Base-by-base conservation (phyloP, 2,797 vertebrate genomes). In the Amphiprion clarkii region DNA sequence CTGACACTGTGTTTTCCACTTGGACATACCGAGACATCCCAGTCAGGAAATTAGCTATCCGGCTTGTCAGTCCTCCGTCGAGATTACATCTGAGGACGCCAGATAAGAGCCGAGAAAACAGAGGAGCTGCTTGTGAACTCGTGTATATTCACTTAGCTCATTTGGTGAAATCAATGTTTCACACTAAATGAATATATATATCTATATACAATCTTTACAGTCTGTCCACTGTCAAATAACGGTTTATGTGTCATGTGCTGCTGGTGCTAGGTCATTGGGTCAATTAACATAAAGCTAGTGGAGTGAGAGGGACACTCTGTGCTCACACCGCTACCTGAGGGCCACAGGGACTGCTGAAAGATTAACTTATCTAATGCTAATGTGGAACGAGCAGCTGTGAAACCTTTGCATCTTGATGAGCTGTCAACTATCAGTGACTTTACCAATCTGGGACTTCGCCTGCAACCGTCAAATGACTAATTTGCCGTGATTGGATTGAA, bases 21-120 rank as follows among this genome's bases (percentile, higher is more conserved):
- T 58, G 67, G 79, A 84, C 72, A 61, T 69, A 21, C 54, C 9
- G 13, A 71, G 76, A 69, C 60, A 71, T 74, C 67, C 76, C 67
- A 78, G 63, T 85, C 77, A 84, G 83, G 83, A 83, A 84, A 89
- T 85, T 73, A 85, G 69, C 71, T 67, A 53, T 77, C 58, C 60
- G 57, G 48, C 77, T 58, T 82, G 84, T 80, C 70, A 83, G 74
- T 62, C 57, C 68, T 72, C 74, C 61, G 51, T 65, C 3, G 49
- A 87, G 89, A 86, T 82, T 83, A 79, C 67, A 84, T 88, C 84
- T 79, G 56, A 82, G 56, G 65, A 78, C 55, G 36, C 29, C 53
- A 66, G 81, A 75, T 71, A 87, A 79, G 71, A 84, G 57, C 51
- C 16, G 16, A 23, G 23, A 66, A 11, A 64, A 16, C 76, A 76